Base-by-base conservation (phyloP, 2,113 vertebrate species). In the Genyomyrus donnyi region DNA sequence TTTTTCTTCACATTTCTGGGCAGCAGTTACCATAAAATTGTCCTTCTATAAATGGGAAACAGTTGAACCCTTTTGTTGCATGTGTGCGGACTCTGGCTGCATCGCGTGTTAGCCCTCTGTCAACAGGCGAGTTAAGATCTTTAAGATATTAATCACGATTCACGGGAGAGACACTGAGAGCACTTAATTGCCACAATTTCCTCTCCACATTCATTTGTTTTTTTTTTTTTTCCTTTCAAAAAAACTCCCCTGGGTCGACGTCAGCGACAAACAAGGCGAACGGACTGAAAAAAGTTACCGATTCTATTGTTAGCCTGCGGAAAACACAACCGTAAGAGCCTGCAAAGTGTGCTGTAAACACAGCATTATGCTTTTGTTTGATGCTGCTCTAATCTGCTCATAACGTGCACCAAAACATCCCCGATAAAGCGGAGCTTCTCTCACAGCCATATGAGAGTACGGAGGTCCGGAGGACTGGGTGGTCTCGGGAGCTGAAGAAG, bases 1-100 rank as follows among this genome's bases (percentile, higher is more conserved):
- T 90, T 77, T 90, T 39, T 50, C 19, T 42, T 90, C 11, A 86
- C 88, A 27, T 91, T 88, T 24, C 88, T 91, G 88, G 90, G 91
- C 90, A 90, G 84, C 91, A 85, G 53, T 92, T 90, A 91, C 92
- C 27, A 88, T 92, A 91, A 93, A 94, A 94, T 92, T 90, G 74
- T 89, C 58, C 3, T 52, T 89, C 91, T 89, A 66, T 89, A 91
- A 92, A 91, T 90, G 70, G 89, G 19, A 19, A 62, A 85, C 52
- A 52, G 88, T 50, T 70, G 50, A 53, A 70, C 85, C 88, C 21
- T 70, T 92, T 27, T 86, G 89, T 70, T 91, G 35, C 90, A 27
- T 88, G 15, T 90, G 90, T 50, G 45, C 15, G n/a, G 10, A 85
- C 85, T 45, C 21, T 21, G 31, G 0, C 52, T 58, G 90, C 39